Percentiles rank a stretch among this genome's conserved stretches.
These are phyloP conservation scores for Tauraco hartlaubi DNA, from an alignment of 2,797 vertebrate species.

Conservation along the genomic window DNA sequence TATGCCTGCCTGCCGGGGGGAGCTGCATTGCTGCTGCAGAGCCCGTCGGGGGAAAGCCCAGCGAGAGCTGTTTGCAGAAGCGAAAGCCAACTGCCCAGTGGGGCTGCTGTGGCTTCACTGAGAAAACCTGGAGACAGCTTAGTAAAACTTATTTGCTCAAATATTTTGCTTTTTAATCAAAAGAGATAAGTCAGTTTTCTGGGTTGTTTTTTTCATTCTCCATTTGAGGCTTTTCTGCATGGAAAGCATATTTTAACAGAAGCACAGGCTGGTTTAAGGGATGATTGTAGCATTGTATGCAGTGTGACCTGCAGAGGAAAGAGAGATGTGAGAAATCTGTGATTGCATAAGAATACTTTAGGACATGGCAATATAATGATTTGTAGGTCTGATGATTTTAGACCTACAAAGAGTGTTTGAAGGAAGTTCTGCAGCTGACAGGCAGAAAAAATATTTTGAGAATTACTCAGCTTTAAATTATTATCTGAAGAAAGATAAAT, in stretches of 20 bases:
- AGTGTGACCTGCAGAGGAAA: neutral
- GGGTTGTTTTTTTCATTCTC: neutral
- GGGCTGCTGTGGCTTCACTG: neutral
- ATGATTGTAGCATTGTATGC: neutral
- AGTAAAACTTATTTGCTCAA: neutral
- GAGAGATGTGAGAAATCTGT: neutral
- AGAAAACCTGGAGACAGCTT: neutral
- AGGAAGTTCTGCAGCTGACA: neutral
- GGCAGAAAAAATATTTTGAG: neutral
- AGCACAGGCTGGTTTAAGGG: neutral
- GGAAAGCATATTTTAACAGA: neutral
- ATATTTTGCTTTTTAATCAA: neutral
- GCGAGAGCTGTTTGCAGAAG: neutral
- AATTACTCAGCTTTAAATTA: too few species aligned
- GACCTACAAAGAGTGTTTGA: neutral
- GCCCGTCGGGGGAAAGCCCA: fast-evolving
- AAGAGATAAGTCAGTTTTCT: neutral
- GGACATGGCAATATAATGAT: neutral
- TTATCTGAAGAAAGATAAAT: neutral
- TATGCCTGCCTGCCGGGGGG: fast-evolving
- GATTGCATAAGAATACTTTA: neutral
- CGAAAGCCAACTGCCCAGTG: neutral
- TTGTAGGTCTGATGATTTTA: neutral
- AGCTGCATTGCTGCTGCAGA: neutral
- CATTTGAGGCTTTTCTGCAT: neutral